Evolutionary conservation across 2,113 vertebrate genomes (phyloP), one percentile per base, ranked within the genome.

Genomic region (Hippocampus barbouri): DNA sequence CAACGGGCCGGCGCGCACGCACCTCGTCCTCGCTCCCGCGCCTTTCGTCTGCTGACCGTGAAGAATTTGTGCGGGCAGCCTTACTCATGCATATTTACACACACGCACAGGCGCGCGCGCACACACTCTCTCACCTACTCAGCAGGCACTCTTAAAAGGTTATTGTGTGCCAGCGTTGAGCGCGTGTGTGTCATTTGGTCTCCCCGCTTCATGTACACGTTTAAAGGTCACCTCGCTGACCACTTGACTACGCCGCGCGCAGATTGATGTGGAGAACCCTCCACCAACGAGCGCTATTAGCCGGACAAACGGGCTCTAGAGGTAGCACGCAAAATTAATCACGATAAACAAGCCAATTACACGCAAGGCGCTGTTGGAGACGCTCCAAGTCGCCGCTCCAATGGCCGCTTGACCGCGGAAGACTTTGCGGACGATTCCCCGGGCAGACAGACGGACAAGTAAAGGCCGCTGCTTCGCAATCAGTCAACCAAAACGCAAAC

Each of bases 11-110:
- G 70, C 54, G 62, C 54, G 69, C 51, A 69, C 81, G 73, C 79
- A 83, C 73, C 75, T 80, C 78, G 30, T 57, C 81, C 76, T 56
- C 72, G 65, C 66, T 21, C 47, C 47, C 45, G 45, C 49, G 72
- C 56, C 79, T 82, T 84, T 81, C 85, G 80, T 87, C 83, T 87
- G 85, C 87, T 88, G 88, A 90, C 87, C 86, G 81, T 90, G 85
- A 91, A 87, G 80, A 90, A 86, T 82, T 84, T 85, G 81, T 85
- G 83, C 86, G 87, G 88, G 90, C 88, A 85, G 85, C 74, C 84
- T 91, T 88, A 88, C 86, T 89, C 89, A 89, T 90, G 88, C 90
- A 92, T 90, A 91, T 92, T 89, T 90, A 89, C 88, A 86, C 73
- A 85, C 85, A 85, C 88, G 87, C 87, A 87, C 51, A 9, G 7